Conservation (phyloP, 2,113 vertebrate genomes). For the Cervus canadensis region DNA sequence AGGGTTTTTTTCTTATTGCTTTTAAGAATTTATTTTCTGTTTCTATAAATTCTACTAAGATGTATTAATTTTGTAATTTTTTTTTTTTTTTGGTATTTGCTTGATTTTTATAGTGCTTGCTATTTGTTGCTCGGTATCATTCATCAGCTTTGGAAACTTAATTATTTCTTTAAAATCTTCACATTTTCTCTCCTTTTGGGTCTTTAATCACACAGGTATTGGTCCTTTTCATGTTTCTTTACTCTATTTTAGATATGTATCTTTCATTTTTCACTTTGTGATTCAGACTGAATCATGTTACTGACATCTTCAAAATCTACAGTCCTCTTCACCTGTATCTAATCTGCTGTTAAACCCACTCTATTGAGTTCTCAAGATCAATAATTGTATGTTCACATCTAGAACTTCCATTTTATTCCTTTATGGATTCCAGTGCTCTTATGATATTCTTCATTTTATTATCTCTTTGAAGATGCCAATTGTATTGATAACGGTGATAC, state of each 20-base stretch:
- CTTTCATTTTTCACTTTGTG: not conserved
- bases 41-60: not conserved
- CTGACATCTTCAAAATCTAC: not conserved
- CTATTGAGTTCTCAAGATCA: not conserved
- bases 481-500: not conserved
- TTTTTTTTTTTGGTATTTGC: not conserved
- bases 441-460: not conserved
- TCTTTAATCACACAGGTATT: not conserved
- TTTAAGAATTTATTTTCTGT: not conserved
- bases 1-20: not conserved
- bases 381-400: not conserved
- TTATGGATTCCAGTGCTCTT: not conserved
- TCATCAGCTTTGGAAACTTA: not conserved
- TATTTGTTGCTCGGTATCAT: not conserved
- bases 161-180: not conserved
- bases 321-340: not conserved
- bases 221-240: not conserved
- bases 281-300: not conserved
- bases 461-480: not conserved
- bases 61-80: not conserved
- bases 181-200: not conserved
- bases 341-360: not conserved
- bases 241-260: not conserved
- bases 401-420: not conserved
- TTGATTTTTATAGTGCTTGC: not conserved